Percentiles rank a stretch among this genome's conserved stretches.
These are phyloP conservation scores for Chirona hameri DNA, from an alignment of 2,888 invertebrate species.

Conservation along the genomic window DNA sequence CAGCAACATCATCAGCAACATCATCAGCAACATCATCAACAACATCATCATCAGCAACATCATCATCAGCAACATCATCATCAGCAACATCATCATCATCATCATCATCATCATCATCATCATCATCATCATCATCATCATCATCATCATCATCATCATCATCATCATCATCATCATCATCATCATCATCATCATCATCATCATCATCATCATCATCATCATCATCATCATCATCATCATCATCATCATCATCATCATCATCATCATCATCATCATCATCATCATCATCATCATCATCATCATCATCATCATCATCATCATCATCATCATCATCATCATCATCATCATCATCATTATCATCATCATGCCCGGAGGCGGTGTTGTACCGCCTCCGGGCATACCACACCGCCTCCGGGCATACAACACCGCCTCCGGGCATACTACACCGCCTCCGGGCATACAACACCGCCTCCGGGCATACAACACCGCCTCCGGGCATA, in stretches of 20 bases:
- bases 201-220: not conserved
- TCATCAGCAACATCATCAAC: too few species aligned
- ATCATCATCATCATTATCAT: conserved; percentile 1
- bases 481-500: too few species aligned
- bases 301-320: not conserved
- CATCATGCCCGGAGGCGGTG: too few species aligned
- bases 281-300: conserved; percentile 10
- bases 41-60: too few species aligned
- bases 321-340: conserved; percentile 22
- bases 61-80: too few species aligned
- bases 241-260: not conserved
- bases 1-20: too few species aligned
- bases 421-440: too few species aligned
- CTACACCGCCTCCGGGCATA: too few species aligned
- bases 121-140: not conserved
- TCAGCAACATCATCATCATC: too few species aligned
- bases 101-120: conserved; percentile 6
- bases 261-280: not conserved
- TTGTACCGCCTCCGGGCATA: too few species aligned
- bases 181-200: conserved; percentile 22
- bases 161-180: not conserved
- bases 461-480: too few species aligned
- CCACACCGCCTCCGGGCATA: too few species aligned
- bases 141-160: conserved; percentile 22
- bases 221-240: conserved; percentile 6